Evolutionary conservation across 2,888 invertebrate species (phyloP), one percentile per base, ranked within the genome.

Genomic region (Buathra laborator): DNA sequence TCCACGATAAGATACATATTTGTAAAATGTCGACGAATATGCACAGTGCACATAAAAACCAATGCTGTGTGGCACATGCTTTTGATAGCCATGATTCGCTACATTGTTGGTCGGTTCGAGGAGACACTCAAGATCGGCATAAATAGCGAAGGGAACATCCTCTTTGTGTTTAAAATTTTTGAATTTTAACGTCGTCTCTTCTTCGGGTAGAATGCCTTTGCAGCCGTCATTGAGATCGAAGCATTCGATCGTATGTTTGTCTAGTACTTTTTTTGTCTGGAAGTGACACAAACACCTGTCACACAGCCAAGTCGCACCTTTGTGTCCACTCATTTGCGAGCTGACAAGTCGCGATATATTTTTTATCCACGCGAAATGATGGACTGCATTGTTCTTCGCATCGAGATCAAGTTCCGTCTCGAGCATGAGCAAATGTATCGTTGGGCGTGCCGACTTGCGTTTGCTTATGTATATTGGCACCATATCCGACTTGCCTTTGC

Each of bases 91-190:
- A n/a, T n/a, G n/a, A n/a, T n/a, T n/a, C n/a, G n/a, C n/a, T n/a
- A n/a, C n/a, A n/a, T n/a, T n/a, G n/a, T n/a, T n/a, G n/a, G n/a
- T n/a, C n/a, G n/a, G n/a, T n/a, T n/a, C n/a, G n/a, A n/a, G n/a
- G 37, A 78, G n/a, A 46, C 78, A 68, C 19, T 68, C 44, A n/a
- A 78, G 37, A 79, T 79, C 70, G 14, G 59, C 79, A 67, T 81
- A 74, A 10, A 74, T 64, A 0, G 66, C 68, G 14, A 81, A 74
- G n/a, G 74, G 81, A 24, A 67, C 81, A n/a, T 46, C 48, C 48
- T 46, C 74, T 44, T 56, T 66, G 43, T 71, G 16, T 48, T n/a
- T 12, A 67, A 53, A 51, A 56, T 81, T 74, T 48, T 74, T 81
- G 1, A 75, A 66, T 19, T 9, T 66, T 12, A 74, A 66, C 7